Conservation (phyloP, 2,888 invertebrate genomes). For the Nomada ruficornis region DNA sequence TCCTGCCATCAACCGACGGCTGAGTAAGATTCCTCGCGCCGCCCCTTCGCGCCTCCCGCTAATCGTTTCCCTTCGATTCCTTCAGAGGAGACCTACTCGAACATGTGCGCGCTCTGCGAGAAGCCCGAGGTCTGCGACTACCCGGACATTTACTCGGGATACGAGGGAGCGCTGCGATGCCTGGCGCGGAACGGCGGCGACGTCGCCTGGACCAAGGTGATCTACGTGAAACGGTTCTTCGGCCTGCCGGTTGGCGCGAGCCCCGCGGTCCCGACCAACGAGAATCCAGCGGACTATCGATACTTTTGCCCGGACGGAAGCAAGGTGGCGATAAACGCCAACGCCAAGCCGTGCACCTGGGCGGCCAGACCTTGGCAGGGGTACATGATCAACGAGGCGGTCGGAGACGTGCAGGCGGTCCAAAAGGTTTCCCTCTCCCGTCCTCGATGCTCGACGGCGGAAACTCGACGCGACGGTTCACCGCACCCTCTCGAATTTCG, state of each 20-base stretch:
- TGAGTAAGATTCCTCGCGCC: constrained; percentile 86
- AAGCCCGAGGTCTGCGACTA: constrained; percentile 91
- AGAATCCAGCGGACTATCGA: constrained; percentile 88
- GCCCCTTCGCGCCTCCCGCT: neutral
- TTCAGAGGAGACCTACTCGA: constrained; percentile 90
- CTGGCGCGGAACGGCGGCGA: constrained; percentile 92
- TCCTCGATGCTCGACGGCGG: neutral
- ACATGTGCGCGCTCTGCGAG: constrained; percentile 91
- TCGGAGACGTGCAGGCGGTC: constrained; percentile 77
- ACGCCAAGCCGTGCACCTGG: constrained; percentile 90
- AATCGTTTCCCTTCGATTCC: neutral
- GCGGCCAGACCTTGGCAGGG: constrained; percentile 95
- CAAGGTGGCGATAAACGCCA: constrained; percentile 88
- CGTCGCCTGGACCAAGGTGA: constrained; percentile 94
- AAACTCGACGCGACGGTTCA: neutral
- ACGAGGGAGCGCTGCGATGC: constrained; percentile 94
- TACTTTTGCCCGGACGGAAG: constrained; percentile 93
- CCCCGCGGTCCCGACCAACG: constrained; percentile 86
- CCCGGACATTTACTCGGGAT: constrained; percentile 94
- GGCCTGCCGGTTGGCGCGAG: constrained; percentile 88
- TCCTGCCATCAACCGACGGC: constrained; percentile 88
- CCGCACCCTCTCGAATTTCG: neutral
- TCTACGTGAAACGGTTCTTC: constrained; percentile 92
- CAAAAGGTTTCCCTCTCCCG: constrained; percentile 71
- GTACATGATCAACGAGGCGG: constrained; percentile 89